A percentile compares a stretch with the other conserved stretches of the same genome.
phyloP scores from a whole-genome alignment of 2,888 invertebrate species.

The Sinelater perroti region DNA sequence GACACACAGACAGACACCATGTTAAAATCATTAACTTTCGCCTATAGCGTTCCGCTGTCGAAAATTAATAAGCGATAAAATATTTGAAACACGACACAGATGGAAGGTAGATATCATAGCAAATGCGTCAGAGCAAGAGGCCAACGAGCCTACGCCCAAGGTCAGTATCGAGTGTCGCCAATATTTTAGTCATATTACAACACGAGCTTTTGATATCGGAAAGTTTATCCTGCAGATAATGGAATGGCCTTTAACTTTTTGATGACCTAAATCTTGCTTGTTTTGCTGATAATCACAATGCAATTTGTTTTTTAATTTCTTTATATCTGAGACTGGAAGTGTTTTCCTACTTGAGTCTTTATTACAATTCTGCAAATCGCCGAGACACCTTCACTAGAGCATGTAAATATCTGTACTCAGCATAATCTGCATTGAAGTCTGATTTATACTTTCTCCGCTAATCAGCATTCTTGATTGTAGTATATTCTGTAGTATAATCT shows the following conservation, averaged over 20 bases:
- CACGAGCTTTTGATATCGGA: slow-evolving; percentile 91
- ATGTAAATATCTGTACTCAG: slow-evolving; percentile 85
- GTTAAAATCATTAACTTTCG: too few relatives aligned
- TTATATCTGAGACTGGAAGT: slow-evolving; percentile 69
- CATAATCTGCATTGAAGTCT: slow-evolving; percentile 88
- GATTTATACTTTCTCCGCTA: slow-evolving; percentile 90
- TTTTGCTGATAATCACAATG: slow-evolving; percentile 84
- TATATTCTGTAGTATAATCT: slow-evolving; percentile 73
- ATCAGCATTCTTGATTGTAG: slow-evolving; percentile 76
- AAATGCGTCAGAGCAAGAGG: slow-evolving; percentile 46
- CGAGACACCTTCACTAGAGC: slow-evolving; percentile 80
- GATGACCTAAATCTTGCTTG: slow-evolving; percentile 78
- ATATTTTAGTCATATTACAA: slow-evolving; percentile 79
- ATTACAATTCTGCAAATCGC: slow-evolving; percentile 81
- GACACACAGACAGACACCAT: too few relatives aligned
- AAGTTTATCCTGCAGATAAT: slow-evolving; percentile 90
- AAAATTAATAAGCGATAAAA: slow-evolving; percentile 32
- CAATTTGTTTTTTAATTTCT: slow-evolving; percentile 83
- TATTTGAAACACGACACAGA: slow-evolving; percentile 19
- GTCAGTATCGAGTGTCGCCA: slow-evolving; percentile 51
- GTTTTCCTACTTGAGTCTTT: slow-evolving; percentile 69
- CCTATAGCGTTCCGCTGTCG: too few relatives aligned
- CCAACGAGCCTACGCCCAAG: slow-evolving; percentile 51
- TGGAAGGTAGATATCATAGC: slow-evolving; percentile 48
- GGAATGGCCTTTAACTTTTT: slow-evolving; percentile 81